Conservation (phyloP, 2,113 vertebrate genomes). For the Oncorhynchus keta region DNA sequence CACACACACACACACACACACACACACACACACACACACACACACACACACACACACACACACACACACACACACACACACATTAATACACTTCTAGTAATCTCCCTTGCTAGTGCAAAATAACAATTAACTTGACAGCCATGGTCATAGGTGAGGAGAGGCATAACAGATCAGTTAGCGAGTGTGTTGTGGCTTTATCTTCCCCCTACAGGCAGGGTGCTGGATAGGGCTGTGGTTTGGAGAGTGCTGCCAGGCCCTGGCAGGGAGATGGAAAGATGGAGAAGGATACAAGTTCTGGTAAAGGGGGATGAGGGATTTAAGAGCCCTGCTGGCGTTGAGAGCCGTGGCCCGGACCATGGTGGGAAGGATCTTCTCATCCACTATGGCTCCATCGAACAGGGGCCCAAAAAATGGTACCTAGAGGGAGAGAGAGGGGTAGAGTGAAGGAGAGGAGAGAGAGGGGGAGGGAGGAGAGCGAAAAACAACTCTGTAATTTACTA, state of each 20-base stretch:
- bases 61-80: no score
- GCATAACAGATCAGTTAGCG: no score
- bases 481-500: conserved; percentile 9
- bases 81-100: background rate
- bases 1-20: no score
- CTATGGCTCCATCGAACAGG: conserved; percentile 96
- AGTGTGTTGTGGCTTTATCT: no score
- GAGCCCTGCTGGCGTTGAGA: conserved; percentile 95
- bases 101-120: no score
- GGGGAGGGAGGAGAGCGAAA: conserved; percentile 11
- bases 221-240: no score
- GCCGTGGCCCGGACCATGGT: conserved; percentile 96
- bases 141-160: no score
- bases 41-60: no score
- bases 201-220: no score
- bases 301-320: conserved; percentile 94
- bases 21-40: no score
- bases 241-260: no score
- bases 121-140: no score
- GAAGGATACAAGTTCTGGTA: conserved; percentile 99
- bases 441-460: background rate
- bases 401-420: conserved; percentile 98
- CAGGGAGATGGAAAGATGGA: background rate
- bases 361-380: conserved; percentile 95
- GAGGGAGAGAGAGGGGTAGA: conserved; percentile 20